Evolutionary conservation across 2,113 vertebrate genomes (phyloP), one percentile per base, ranked within the genome.

Genomic region (Grammomys dolichurus): DNA sequence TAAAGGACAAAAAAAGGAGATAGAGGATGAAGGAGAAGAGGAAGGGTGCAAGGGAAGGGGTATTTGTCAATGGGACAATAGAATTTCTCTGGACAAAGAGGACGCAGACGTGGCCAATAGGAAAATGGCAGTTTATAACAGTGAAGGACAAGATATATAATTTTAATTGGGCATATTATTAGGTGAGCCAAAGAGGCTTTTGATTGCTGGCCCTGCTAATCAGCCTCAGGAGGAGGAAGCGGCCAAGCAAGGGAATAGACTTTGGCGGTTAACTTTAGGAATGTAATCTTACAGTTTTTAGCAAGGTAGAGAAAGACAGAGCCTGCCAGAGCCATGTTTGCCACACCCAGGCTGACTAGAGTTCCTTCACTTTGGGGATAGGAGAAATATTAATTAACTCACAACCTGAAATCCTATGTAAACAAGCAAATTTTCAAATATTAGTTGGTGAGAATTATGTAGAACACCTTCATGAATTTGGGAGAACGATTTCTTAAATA

Each of bases 381-480:
- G 4, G 2, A 60, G 58, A 87, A 96, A 56, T 69, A 88, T 11
- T 43, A n/a, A 94, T 63, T 65, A 81, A 26, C 43, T 76, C 54
- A 73, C 20, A 93, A 9, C 31, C 78, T 54, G 56, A 77, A 87
- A 80, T 58, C 70, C 65, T 54, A 14, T n/a, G 5, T 31, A 86
- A 17, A 36, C 2, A 89, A 76, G 82, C 58, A 75, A 89, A 81
- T 91, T 86, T 82, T 9, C 24, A 87, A 5, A 16, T 36, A 24
- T 72, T 92, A 80, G 28, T 70, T 81, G 51, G 43, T 48, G 4
- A 89, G 78, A 94, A 36, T 22, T 3, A 56, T 92, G 13, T 87
- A 76, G 51, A 89, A 89, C 54, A 82, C 81, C n/a, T 86, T 91
- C n/a, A 81, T n/a, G 48, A 31, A 43, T 81, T 91, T 65, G 20